Base-by-base conservation (phyloP, 1,140 invertebrate genomes). In the Platyscapa corneri region DNA sequence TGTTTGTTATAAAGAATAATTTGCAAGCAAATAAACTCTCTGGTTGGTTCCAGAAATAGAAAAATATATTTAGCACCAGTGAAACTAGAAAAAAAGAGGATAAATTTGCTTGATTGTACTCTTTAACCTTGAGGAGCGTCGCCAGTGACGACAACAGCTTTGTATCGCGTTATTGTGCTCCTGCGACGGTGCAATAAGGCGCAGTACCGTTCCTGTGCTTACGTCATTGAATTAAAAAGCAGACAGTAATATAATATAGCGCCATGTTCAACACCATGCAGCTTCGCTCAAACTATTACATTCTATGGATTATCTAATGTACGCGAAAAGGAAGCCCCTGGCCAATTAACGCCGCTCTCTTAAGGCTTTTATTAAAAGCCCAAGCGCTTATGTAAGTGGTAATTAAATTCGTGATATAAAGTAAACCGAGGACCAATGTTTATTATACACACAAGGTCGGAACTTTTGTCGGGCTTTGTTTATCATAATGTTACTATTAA, bases 31-130 rank as follows among this genome's bases (percentile, higher is more conserved):
- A n/a, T n/a, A n/a, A n/a, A 18, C 49, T 12, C 10, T 18, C 7
- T 53, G 12, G 2, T 7, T 20, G 18, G 18, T 20, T 16, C 49
- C 49, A 30, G 23, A 39, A 74, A n/a, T 3, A 74, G 39, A 27
- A n/a, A 27, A 32, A 46, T n/a, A n/a, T n/a, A n/a, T n/a, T n/a
- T n/a, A n/a, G n/a, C n/a, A n/a, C n/a, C n/a, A n/a, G n/a, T n/a
- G n/a, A n/a, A n/a, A n/a, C n/a, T n/a, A n/a, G n/a, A n/a, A n/a
- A n/a, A n/a, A n/a, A n/a, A n/a, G n/a, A n/a, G n/a, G n/a, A n/a
- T n/a, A n/a, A 76, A 64, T 78, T 60, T 14, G 60, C 85, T 86
- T 86, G 84, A 82, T 87, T 56, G 42, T 53, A 39, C 30, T 42
- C 74, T 81, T 82, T 81, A 39, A 83, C 82, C 82, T 85, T 82